Conservation (phyloP, 1,140 invertebrate genomes). For the Macrobrachium rosenbergii region DNA sequence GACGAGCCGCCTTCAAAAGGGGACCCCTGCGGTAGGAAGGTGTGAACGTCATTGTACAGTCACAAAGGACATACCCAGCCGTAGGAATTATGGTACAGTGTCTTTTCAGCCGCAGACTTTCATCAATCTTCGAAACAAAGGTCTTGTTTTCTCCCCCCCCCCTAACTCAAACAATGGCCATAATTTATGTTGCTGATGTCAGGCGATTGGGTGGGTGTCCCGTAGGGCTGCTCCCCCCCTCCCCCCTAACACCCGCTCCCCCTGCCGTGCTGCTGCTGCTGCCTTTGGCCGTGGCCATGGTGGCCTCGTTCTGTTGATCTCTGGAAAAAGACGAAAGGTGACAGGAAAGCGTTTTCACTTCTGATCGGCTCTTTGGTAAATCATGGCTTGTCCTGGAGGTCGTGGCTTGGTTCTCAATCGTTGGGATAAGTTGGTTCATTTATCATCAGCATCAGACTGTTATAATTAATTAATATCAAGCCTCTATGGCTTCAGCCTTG, state of each 20-base stretch:
- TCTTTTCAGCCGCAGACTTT: slow-evolving; percentile 12
- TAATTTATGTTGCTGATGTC: slow-evolving; percentile 40
- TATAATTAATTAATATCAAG: too few relatives aligned
- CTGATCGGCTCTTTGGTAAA: too few relatives aligned
- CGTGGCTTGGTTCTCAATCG: too few relatives aligned
- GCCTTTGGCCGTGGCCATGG: neutral
- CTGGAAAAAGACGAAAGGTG: too few relatives aligned
- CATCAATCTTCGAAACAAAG: slow-evolving; percentile 34
- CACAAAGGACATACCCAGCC: slow-evolving; percentile 18
- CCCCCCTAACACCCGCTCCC: neutral
- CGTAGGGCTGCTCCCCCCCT: neutral
- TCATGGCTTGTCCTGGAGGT: too few relatives aligned
- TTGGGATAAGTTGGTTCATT: too few relatives aligned
- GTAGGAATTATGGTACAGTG: slow-evolving; percentile 32
- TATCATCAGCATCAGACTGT: too few relatives aligned
- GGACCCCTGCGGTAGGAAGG: neutral
- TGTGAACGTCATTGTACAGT: slow-evolving; percentile 16
- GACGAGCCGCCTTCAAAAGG: neutral
- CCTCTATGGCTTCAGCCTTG: too few relatives aligned
- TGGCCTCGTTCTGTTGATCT: too few relatives aligned
- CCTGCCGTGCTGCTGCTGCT: neutral
- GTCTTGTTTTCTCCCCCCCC: slow-evolving; percentile 10
- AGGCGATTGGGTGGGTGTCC: too few relatives aligned
- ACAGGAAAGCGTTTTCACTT: too few relatives aligned
- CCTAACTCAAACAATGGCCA: slow-evolving; percentile 30